Evolutionary conservation across 2,888 invertebrate species (phyloP), one percentile per base, ranked within the genome.

Genomic region (Sialis lutaria): DNA sequence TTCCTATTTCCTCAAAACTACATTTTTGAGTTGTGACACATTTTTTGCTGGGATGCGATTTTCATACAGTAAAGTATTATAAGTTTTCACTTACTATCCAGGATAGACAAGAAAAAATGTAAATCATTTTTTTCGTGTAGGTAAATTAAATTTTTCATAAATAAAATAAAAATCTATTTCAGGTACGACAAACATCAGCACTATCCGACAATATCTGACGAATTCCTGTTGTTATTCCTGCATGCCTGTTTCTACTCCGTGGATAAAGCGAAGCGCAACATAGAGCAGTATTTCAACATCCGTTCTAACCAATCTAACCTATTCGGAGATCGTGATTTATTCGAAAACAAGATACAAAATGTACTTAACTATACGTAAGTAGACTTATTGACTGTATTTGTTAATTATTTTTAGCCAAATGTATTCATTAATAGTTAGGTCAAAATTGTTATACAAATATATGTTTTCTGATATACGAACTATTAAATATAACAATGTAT

Each of bases 151-250:
- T n/a, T n/a, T n/a, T n/a, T n/a, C n/a, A n/a, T n/a, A n/a, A n/a
- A n/a, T n/a, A n/a, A n/a, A n/a, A n/a, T n/a, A 4, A 4, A 35
- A 52, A 43, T 49, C 52, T 33, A 42, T 70, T 70, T 33, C 66
- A 77, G 78, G 78, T 69, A 77, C 63, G 66, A 69, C 40, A 64
- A 70, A 31, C 77, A 77, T 59, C 68, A 74, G 1, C 74, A 75
- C 55, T 62, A 77, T 50, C 77, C 75, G 1, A 65, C 71, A 54
- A 70, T 77, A 52, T 70, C 74, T 1, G 77, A 78, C 55, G 78
- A 79, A 54, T 77, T 72, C 62, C 64, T 79, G 50, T 64, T 73
- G 54, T 63, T 79, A 52, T 80, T 80, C 62, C 67, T 79, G 6
- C 78, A 79, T 63, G 77, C 78, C 48, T 68, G 67, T 51, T 67